Percentiles rank a stretch among this genome's conserved stretches.
Conservation (phyloP, 2,113 vertebrate genomes). For the Raja brachyura region DNA sequence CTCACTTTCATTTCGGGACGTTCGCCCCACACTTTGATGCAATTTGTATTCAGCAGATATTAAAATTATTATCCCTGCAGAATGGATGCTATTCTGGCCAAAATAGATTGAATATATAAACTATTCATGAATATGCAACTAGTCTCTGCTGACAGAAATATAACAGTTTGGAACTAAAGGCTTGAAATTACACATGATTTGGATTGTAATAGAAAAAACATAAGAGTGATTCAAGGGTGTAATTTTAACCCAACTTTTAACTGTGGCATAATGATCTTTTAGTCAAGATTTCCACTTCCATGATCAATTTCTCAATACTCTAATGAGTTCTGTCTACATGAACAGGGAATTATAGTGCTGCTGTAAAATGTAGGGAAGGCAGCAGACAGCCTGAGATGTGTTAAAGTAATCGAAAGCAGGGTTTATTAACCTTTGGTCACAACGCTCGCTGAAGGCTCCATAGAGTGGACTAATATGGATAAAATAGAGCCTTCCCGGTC, state of each 20-base stretch:
- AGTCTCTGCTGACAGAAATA: background rate
- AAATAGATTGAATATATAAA: background rate
- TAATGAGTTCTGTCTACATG: background rate
- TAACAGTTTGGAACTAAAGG: background rate
- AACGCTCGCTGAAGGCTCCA: background rate
- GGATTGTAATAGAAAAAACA: background rate
- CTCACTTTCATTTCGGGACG: no score
- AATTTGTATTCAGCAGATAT: background rate
- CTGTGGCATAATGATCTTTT: background rate
- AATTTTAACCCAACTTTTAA: background rate
- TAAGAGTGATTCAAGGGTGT: background rate
- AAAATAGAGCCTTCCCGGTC: background rate
- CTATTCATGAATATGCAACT: background rate
- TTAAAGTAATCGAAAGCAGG: background rate
- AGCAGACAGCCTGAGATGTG: background rate
- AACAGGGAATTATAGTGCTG: background rate
- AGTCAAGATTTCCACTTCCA: background rate
- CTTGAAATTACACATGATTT: background rate
- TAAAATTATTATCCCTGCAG: background rate
- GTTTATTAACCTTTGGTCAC: background rate
- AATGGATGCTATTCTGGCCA: background rate
- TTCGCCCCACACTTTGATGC: no score
- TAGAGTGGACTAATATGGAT: background rate
- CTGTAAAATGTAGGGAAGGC: background rate
- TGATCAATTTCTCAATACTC: conserved; percentile 21